Conservation (phyloP, 1,140 invertebrate genomes). For the Drosophila sturtevanti region DNA sequence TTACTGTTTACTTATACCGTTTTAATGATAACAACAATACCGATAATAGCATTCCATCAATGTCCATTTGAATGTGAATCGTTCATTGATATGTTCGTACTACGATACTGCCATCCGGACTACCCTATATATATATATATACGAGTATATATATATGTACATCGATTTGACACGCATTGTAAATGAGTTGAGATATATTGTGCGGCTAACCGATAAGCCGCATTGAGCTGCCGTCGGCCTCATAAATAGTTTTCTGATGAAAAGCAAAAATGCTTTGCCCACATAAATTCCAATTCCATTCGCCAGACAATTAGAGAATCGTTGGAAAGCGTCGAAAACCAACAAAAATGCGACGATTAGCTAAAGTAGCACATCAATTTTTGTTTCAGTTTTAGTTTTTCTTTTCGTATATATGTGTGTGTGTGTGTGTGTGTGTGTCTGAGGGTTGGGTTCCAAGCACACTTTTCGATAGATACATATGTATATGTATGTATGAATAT, state of each 20-base stretch:
- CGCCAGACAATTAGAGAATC: conserved; percentile 45
- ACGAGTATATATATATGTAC: not conserved
- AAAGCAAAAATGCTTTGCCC: conserved; percentile 20
- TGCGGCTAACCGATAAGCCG: conserved; percentile 32
- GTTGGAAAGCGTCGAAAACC: conserved; percentile 28
- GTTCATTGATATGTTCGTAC: not conserved
- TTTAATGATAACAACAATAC: conserved; percentile 47
- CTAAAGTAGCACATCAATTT: conserved; percentile 68
- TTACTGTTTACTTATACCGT: conserved; percentile 26
- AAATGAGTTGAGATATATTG: conserved; percentile 59
- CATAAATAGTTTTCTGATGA: conserved; percentile 41
- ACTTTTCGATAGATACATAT: not conserved
- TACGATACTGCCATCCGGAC: not conserved
- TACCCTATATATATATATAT: not conserved
- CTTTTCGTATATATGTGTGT: not conserved
- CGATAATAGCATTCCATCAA: conserved; percentile 26
- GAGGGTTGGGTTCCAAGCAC: not conserved
- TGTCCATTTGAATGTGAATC: not conserved
- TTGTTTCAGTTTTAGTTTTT: conserved; percentile 38
- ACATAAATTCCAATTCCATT: conserved; percentile 48
- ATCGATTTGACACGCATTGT: conserved; percentile 58
- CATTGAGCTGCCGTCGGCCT: conserved; percentile 30
- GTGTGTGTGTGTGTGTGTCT: conserved; percentile 15
- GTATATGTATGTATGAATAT: not conserved
- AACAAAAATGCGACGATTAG: conserved; percentile 53